Evolutionary conservation across 2,888 invertebrate genomes (phyloP), one percentile per base, ranked within the genome.

Genomic region (Dryobota labecula): DNA sequence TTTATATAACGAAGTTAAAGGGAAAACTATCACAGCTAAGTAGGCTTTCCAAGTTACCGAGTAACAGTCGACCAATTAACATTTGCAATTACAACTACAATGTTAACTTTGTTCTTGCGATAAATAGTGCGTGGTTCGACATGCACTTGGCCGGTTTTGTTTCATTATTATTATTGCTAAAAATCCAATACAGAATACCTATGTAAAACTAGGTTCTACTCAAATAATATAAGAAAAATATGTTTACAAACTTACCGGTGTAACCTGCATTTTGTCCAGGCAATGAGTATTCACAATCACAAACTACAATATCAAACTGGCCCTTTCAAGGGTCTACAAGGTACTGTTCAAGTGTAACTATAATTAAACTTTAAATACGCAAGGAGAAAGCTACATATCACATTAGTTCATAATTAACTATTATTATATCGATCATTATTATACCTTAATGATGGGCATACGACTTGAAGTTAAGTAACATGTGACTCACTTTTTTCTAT

Each of bases 301-400:
- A 33, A 20, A 41, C 45, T 11, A 43, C 30, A 33, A 54, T 27
- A 68, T 68, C 27, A 67, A 45, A 70, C 76, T 74, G 27, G 27
- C 53, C 61, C 43, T 71, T 20, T 13, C 71, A 58, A 73, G 63
- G 73, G 68, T 66, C 49, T 58, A 61, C 33, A 41, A 56, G 30
- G 24, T 57, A 85, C 84, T 84, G 76, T 2, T 45, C n/a, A 38
- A 65, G 38, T 53, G 38, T 45, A 18, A 4, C 76, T 83, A 78
- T 66, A 75, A 58, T 77, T 77, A 72, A 71, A 75, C 71, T 58
- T 73, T 72, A 80, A 73, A 65, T 77, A 82, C 38, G 6, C 47
- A 30, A 70, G 66, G 76, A 72, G 82, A 84, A 73, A 82, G 75
- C 45, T 69, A 43, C 45, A n/a, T 41, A 76, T 70, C 27, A 58